Conservation (phyloP, 2,113 vertebrate species). For the Murina feae region DNA sequence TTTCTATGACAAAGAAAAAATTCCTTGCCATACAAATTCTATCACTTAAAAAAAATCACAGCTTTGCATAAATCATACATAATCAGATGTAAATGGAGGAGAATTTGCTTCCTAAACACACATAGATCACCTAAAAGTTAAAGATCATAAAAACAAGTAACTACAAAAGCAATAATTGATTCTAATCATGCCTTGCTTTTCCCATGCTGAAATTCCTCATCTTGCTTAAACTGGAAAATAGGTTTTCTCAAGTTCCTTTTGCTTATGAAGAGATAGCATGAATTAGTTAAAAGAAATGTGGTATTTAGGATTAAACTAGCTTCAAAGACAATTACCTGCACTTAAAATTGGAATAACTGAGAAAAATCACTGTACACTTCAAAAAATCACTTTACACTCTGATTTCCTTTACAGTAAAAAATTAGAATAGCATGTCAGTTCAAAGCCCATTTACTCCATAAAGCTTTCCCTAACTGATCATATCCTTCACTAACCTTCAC, state of each 20-base stretch:
- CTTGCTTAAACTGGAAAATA: neutral
- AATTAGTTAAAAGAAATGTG: neutral
- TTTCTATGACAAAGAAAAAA: conserved; percentile 16
- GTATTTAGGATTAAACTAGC: neutral
- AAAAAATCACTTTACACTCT: neutral
- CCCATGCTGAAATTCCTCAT: neutral
- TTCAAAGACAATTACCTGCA: neutral
- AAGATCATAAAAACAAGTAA: neutral
- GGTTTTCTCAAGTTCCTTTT: neutral
- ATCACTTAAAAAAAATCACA: neutral
- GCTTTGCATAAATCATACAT: neutral
- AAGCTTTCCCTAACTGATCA: neutral
- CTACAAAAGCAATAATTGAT: neutral
- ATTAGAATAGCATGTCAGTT: neutral
- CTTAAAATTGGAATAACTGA: neutral
- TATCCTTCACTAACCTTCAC: neutral
- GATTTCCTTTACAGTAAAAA: neutral
- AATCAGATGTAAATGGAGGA: neutral
- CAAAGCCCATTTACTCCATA: neutral
- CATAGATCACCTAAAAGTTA: neutral
- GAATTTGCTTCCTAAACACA: neutral
- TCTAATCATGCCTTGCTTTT: neutral
- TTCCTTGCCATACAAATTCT: neutral
- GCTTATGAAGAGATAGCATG: neutral
- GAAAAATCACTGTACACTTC: neutral